Evolutionary conservation across 2,888 invertebrate species (phyloP).

Genomic region (Rotaria magnacalcarata): DNA sequence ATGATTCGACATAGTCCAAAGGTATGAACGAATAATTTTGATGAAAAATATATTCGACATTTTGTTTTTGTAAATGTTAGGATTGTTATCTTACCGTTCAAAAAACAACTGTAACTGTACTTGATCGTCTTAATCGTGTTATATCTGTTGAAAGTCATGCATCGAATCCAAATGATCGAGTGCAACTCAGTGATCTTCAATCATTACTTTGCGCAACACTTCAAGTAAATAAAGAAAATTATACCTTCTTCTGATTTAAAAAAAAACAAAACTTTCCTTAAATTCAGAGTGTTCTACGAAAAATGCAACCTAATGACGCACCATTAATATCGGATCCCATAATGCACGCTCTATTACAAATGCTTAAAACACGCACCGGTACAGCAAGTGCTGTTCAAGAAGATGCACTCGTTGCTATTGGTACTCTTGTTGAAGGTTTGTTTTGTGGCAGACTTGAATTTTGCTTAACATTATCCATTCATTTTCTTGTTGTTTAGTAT

Average conservation of each 20-base stretch:
- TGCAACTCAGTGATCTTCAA: constrained; percentile 90
- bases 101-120: constrained; percentile 90
- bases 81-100: constrained; percentile 95
- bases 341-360: constrained; percentile 88
- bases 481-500: constrained; percentile 60
- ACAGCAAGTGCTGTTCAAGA: constrained; percentile 78
- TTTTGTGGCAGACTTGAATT: not conserved
- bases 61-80: constrained; percentile 43
- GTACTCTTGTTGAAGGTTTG: constrained; percentile 76
- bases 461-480: not conserved
- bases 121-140: constrained; percentile 86
- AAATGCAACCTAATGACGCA: constrained; percentile 87
- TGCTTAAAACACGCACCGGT: constrained; percentile 71
- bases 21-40: not conserved
- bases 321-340: constrained; percentile 88
- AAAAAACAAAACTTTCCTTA: too few species aligned
- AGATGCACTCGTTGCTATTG: constrained; percentile 93
- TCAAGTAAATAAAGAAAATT: constrained; percentile 54
- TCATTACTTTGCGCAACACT: constrained; percentile 91
- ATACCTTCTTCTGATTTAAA: too few species aligned
- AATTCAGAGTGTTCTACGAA: constrained; percentile 74
- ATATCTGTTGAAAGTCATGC: constrained; percentile 75
- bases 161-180: constrained; percentile 66
- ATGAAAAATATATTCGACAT: not conserved
- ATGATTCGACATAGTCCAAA: constrained; percentile 96